Conservation (phyloP, 2,888 invertebrate genomes). For the Cheilosia pagana region DNA sequence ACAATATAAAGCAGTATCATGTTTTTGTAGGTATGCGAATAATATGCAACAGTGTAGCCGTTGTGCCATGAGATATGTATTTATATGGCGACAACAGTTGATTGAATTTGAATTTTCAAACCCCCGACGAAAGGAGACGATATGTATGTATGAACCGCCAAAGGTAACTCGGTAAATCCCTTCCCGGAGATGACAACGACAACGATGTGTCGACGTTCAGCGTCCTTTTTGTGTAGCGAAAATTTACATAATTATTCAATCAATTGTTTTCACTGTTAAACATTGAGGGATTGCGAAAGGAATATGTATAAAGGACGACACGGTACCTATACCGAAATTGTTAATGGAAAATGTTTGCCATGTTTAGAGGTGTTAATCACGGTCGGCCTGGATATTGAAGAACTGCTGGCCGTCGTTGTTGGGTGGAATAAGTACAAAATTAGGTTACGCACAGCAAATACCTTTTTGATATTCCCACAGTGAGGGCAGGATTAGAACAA, state of each 20-base stretch:
- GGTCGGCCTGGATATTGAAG: conserved; percentile 12
- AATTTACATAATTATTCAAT: conserved; percentile 75
- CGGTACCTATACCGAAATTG: background rate
- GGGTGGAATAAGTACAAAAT: conserved; percentile 28
- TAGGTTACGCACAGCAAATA: conserved; percentile 55
- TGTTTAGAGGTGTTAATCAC: conserved; percentile 68
- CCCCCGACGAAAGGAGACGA: conserved; percentile 57
- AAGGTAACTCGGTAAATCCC: conserved; percentile 36
- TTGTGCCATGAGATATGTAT: conserved; percentile 1
- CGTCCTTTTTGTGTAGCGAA: conserved; percentile 37
- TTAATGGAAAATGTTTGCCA: conserved; percentile 67
- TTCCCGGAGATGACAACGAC: conserved; percentile 25
- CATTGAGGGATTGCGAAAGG: conserved; percentile 64
- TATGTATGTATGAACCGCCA: background rate
- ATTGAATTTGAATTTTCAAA: conserved; percentile 75
- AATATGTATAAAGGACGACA: conserved; percentile 15
- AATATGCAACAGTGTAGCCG: conserved; percentile 60
- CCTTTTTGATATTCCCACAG: conserved; percentile 44
- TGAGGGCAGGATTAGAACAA: conserved; percentile 40
- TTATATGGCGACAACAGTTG: conserved; percentile 59
- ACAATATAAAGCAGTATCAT: conserved; percentile 20
- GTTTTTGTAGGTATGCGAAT: conserved; percentile 32
- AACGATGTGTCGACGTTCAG: conserved; percentile 53
- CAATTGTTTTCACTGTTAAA: conserved; percentile 72
- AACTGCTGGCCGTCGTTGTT: background rate